Base-by-base conservation (phyloP, 1,140 invertebrate species). In the Nylanderia fulva region DNA sequence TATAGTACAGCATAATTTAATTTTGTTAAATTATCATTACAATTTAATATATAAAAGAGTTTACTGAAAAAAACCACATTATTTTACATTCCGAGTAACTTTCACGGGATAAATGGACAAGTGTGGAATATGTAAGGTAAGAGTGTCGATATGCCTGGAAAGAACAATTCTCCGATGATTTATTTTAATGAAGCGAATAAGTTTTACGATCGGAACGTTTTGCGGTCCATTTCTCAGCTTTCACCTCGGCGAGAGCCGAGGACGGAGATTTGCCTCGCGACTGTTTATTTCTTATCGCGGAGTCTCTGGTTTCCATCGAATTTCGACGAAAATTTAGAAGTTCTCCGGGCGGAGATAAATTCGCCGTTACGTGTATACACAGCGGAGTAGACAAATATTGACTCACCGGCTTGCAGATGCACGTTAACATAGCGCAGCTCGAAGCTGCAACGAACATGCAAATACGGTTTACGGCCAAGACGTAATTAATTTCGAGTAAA, bases 161-260 rank as follows among this genome's bases (percentile, higher is more conserved):
- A 71, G 63, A 71, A 71, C 52, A 80, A 60, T 82, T 82, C 52
- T 6, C 3, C 36, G 33, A 58, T 69, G 64, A 29, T 71, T 56
- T 18, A 80, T 69, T 80, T 80, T 42, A 80, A 80, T 80, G 54
- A 42, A 36, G 36, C 21, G 42, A n/a, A n/a, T n/a, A n/a, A n/a
- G 64, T 80, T 58, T 42, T 42, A 52, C 24, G 48, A 39, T 52
- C 64, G 2, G 21, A 82, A 76, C 24, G 33, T 84, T 84, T 68
- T 85, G 80, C 63, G 52, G 61, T 87, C 61, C 52, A 82, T 68
- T 87, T 85, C 63, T 69, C 72, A 13, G 36, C 85, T 85, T 88
- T 82, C 84, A 82, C 86, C 58, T 76, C 83, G 68, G 58, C 58
- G 7, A 15, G 18, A 54, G 68, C 68, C 58, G 7, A 15, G 18